Evolutionary conservation across 2,888 invertebrate species (phyloP).

Genomic region (Idaea straminata): DNA sequence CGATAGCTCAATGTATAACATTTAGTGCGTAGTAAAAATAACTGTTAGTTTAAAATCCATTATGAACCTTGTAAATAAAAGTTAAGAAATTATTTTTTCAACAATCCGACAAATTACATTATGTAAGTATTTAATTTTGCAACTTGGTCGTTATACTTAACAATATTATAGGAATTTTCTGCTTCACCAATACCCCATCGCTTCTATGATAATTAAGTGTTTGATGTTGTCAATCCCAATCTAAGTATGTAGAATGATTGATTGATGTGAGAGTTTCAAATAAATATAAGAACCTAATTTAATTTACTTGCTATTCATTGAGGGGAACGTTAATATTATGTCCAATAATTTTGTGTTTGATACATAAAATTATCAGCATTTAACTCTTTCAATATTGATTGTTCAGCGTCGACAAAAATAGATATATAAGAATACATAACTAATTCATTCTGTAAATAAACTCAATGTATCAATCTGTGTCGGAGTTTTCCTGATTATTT

Average conservation of each 20-base stretch:
- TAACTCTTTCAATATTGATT: constrained; percentile 19
- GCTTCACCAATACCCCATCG: background rate
- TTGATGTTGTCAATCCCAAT: constrained; percentile 60
- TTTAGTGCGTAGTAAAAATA: no score
- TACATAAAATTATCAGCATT: constrained; percentile 16
- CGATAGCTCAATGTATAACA: no score
- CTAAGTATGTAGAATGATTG: constrained; percentile 53
- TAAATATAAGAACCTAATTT: background rate
- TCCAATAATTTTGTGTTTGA: background rate
- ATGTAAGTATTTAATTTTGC: no score
- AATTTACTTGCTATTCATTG: background rate
- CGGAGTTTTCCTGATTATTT: constrained; percentile 6
- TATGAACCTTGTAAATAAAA: no score
- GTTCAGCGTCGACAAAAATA: constrained; percentile 19
- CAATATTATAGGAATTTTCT: background rate
- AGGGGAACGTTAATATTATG: background rate
- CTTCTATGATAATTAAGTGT: constrained; percentile 20
- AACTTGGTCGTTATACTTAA: no score
- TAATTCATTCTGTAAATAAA: constrained; percentile 62
- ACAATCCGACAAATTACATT: no score
- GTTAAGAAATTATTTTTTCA: no score
- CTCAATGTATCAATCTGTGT: constrained; percentile 34
- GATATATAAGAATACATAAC: constrained; percentile 21
- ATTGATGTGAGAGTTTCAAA: background rate
- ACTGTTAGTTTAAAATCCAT: no score